Base-by-base conservation (phyloP, 1,140 invertebrate species). In the Manduca sexta region DNA sequence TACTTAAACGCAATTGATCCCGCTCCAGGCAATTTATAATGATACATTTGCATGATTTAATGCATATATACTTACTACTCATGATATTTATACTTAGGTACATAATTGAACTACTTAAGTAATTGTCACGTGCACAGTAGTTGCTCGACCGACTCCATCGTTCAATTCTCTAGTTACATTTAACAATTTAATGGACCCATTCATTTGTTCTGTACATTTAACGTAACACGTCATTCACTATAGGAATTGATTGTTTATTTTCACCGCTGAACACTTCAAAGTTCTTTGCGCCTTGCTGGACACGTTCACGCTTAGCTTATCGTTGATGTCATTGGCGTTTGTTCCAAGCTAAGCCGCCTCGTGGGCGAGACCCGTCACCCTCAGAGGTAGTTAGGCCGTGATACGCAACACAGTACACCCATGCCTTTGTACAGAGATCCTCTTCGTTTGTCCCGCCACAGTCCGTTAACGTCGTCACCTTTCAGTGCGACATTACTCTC, bases 331-430 rank as follows among this genome's bases (percentile, higher is more conserved):
- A 38, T 44, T 40, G 31, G 16, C 44, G 45, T 49, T 31, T 55
- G 37, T 15, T 49, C 45, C 26, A 52, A 30, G 52, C 45, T 50
- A 49, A 35, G 51, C 56, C 65, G 71, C 67, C 73, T 46, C 47
- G 64, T 54, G 34, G 75, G 81, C 71, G 75, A 76, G 56, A 56
- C 62, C 35, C 52, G 76, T 78, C 69, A 81, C 77, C 80, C 84
- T 91, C 88, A 91, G 74, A 90, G 88, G 78, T 90, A 90, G 76
- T 89, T 91, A 3, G 89, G 89, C 53, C 88, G 76, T 13, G 89
- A 89, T 68, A 90, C 86, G 66, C 90, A 91, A 79, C 90, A 91
- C n/a, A 91, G 83, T n/a, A 90, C 86, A 48, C 89, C 88, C 89
- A 91, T 90, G 69, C 90, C 89, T 76, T 90, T 90, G 83, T 89